These are phyloP conservation scores for Bombyx huttoni DNA, from an alignment of 2,888 invertebrate species.

Conservation along the genomic window DNA sequence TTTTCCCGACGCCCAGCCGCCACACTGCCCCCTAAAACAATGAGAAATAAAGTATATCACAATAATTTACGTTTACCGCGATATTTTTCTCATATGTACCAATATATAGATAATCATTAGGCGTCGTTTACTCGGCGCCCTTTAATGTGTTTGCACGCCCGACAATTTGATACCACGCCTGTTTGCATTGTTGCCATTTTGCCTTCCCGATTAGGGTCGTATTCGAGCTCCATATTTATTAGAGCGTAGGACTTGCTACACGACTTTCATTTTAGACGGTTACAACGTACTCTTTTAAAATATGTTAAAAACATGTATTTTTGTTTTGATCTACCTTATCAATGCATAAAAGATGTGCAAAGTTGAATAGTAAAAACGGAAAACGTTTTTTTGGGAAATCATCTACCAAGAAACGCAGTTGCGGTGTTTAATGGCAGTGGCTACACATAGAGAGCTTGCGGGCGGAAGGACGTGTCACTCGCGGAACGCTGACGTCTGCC, in stretches of 20 bases:
- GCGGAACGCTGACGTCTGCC: slow-evolving; percentile 46
- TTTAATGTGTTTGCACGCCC: slow-evolving; percentile 67
- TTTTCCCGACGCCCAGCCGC: slow-evolving; percentile 58
- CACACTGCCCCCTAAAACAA: slow-evolving; percentile 56
- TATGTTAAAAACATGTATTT: slow-evolving; percentile 16
- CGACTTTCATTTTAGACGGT: slow-evolving; percentile 62
- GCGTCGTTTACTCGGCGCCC: slow-evolving; percentile 52
- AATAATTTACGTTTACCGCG: slow-evolving; percentile 48
- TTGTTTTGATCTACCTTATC: slow-evolving; percentile 33
- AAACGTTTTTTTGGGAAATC: slow-evolving; percentile 12
- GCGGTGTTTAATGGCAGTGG: slow-evolving; percentile 32
- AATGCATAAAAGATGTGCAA: slow-evolving; percentile 18
- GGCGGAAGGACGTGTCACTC: slow-evolving; percentile 66
- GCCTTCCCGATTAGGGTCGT: slow-evolving; percentile 67
- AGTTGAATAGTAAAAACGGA: background rate
- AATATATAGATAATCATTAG: slow-evolving; percentile 63
- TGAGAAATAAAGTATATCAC: slow-evolving; percentile 58
- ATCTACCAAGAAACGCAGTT: slow-evolving; percentile 18
- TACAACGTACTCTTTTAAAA: slow-evolving; percentile 39
- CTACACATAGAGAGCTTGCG: slow-evolving; percentile 34
- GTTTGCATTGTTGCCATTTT: slow-evolving; percentile 67
- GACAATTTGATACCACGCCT: slow-evolving; percentile 64
- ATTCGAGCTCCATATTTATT: slow-evolving; percentile 66
- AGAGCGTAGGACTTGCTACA: slow-evolving; percentile 60
- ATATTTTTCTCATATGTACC: slow-evolving; percentile 34